Conservation (phyloP, 92 coral and sea anemone species). For the Zoanthus gigantus region DNA sequence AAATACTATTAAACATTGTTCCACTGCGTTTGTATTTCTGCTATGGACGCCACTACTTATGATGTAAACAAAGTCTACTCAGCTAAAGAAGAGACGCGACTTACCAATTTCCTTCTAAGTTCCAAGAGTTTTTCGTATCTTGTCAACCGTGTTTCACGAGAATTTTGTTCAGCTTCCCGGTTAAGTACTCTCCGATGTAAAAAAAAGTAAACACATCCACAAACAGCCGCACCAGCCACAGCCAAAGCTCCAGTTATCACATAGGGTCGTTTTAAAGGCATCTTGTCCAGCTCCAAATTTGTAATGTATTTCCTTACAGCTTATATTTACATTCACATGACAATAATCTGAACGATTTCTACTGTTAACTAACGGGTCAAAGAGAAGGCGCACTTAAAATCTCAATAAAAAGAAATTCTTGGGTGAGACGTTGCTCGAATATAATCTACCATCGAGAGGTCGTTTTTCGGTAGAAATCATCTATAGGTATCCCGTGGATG, state of each 20-base stretch:
- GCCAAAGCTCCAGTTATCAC: constrained; percentile 20
- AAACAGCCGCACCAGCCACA: constrained; percentile 23
- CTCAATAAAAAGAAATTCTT: no score
- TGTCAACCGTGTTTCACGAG: constrained; percentile 46
- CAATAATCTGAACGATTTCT: no score
- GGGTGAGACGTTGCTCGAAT: no score
- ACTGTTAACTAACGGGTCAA: no score
- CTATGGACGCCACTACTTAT: no score
- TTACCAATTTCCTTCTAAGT: constrained; percentile 74
- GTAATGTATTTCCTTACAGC: no score
- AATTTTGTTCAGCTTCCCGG: constrained; percentile 1
- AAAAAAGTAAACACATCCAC: constrained; percentile 29
- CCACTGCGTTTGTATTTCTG: not conserved
- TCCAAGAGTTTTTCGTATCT: constrained; percentile 75
- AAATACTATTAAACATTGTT: not conserved
- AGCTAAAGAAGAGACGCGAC: constrained; percentile 1
- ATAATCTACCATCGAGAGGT: no score
- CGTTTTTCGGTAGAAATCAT: no score
- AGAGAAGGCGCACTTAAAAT: no score
- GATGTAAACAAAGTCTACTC: no score
- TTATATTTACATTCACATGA: no score
- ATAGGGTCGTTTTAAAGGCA: constrained; percentile 29
- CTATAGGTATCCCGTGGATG: no score
- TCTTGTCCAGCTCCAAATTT: not conserved
- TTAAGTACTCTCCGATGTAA: constrained; percentile 2